These are phyloP conservation scores for Philaenus spumarius DNA, from an alignment of 1,140 invertebrate genomes.

Conservation along the genomic window DNA sequence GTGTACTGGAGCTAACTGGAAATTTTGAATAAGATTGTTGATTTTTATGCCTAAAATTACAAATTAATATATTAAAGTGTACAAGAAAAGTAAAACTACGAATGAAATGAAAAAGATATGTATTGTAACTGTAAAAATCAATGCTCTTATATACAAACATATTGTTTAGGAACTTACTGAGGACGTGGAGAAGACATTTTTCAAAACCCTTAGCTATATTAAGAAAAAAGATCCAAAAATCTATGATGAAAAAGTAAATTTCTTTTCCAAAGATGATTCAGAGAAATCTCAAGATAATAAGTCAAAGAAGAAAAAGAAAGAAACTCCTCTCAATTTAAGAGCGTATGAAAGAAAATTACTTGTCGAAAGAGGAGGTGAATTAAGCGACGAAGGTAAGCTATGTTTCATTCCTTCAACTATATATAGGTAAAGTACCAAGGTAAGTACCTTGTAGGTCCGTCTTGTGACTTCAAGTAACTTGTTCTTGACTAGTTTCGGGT, in stretches of 20 bases:
- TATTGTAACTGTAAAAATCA: no score
- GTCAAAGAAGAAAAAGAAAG: conserved; percentile 40
- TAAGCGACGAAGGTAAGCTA: conserved; percentile 38
- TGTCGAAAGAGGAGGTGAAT: conserved; percentile 55
- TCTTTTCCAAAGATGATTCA: conserved; percentile 50
- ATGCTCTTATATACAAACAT: no score
- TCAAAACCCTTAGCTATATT: conserved; percentile 73
- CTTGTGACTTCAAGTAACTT: no score
- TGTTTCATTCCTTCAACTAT: neutral
- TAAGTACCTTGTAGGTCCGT: no score
- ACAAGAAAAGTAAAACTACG: no score
- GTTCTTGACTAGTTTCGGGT: no score
- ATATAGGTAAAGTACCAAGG: neutral
- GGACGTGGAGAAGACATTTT: conserved; percentile 76
- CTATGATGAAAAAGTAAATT: conserved; percentile 68
- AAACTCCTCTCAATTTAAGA: conserved; percentile 60
- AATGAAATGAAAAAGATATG: no score
- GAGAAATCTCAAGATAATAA: conserved; percentile 29
- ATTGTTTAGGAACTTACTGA: conserved; percentile 41
- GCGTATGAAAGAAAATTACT: conserved; percentile 77
- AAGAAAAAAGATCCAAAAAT: conserved; percentile 86
- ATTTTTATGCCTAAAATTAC: no score
- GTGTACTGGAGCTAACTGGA: no score
- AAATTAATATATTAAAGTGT: no score
- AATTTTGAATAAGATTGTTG: no score